phyloP scores from a whole-genome alignment of 1,140 invertebrate species.

The Drosophila asahinai region DNA sequence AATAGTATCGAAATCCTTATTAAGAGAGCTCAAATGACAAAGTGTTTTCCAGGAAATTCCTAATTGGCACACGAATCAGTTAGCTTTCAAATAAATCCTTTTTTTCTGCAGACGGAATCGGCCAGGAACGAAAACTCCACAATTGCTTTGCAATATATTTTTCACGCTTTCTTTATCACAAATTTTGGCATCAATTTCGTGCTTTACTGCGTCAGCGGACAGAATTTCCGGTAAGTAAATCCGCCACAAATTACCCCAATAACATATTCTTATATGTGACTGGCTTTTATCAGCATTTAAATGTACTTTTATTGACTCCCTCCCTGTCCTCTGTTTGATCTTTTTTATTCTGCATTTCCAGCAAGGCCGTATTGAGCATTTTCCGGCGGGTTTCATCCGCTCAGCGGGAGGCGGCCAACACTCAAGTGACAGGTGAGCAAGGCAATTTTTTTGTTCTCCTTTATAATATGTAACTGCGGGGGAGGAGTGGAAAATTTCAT shows the following conservation, averaged over 20 bases:
- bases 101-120: constrained; percentile 69
- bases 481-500: neutral
- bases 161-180: constrained; percentile 89
- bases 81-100: neutral
- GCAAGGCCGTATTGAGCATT: constrained; percentile 81
- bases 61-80: constrained; percentile 20
- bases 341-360: constrained; percentile 26
- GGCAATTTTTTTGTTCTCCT: constrained; percentile 1
- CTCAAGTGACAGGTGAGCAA: constrained; percentile 85
- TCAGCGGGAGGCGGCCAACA: constrained; percentile 79
- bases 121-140: constrained; percentile 66
- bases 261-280: constrained; percentile 38
- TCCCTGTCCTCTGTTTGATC: neutral
- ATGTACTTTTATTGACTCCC: constrained; percentile 15
- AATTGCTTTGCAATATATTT: constrained; percentile 80
- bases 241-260: constrained; percentile 27
- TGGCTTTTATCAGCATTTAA: constrained; percentile 27
- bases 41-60: neutral
- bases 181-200: constrained; percentile 95
- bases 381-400: constrained; percentile 75
- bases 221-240: constrained; percentile 89
- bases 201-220: constrained; percentile 93
- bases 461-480: neutral
- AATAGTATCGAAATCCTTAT: neutral
- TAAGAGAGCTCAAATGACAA: neutral